These are phyloP conservation scores for Sardina pilchardus DNA, from an alignment of 2,113 vertebrate species.

Conservation along the genomic window DNA sequence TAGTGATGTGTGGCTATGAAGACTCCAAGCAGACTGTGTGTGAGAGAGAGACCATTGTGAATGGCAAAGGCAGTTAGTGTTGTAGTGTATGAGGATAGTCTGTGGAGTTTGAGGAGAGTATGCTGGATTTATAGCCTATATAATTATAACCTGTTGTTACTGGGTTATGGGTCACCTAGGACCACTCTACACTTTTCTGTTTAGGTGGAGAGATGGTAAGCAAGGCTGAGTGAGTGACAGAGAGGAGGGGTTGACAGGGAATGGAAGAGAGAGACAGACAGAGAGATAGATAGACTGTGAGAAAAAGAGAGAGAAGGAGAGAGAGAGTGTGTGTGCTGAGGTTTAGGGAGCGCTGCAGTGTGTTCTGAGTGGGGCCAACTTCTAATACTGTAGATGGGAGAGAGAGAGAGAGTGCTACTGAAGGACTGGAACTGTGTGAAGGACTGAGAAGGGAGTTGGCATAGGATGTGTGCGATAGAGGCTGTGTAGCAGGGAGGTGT, in stretches of 20 bases:
- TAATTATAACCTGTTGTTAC: neutral
- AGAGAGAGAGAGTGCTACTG: neutral
- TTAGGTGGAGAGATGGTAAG: neutral
- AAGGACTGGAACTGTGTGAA: neutral
- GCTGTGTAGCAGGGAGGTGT: neutral
- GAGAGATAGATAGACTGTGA: neutral
- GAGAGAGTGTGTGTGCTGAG: neutral
- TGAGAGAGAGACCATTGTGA: neutral
- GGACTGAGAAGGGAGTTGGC: neutral
- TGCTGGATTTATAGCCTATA: neutral
- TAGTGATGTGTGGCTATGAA: neutral
- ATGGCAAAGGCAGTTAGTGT: neutral
- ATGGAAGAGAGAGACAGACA: neutral
- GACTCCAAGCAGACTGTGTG: neutral
- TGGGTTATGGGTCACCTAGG: neutral
- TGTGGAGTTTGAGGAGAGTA: neutral
- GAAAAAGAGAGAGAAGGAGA: neutral
- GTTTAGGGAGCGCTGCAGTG: neutral
- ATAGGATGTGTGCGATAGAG: neutral
- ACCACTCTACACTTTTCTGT: neutral
- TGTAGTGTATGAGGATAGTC: neutral
- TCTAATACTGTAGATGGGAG: neutral
- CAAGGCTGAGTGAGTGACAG: neutral
- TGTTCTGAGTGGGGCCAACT: neutral
- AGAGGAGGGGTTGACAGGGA: neutral